Conservation (phyloP, 2,888 invertebrate species). For the Diogma glabrata region DNA sequence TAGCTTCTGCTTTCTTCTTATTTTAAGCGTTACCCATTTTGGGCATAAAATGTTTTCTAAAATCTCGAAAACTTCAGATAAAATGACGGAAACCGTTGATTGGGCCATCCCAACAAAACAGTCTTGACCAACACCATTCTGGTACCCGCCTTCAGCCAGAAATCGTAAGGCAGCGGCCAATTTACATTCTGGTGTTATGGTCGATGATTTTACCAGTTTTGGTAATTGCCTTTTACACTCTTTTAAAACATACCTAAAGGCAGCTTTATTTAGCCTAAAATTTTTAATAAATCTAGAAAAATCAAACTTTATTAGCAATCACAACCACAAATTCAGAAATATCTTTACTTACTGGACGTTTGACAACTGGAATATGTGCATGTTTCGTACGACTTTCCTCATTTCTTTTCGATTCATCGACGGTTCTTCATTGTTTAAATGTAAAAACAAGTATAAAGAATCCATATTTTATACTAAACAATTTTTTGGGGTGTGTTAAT, state of each 20-base stretch:
- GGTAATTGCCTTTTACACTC: background rate
- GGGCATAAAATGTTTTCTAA: slow-evolving; percentile 1
- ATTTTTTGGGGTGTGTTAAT: too few relatives aligned
- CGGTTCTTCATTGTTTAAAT: too few relatives aligned
- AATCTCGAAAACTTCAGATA: background rate
- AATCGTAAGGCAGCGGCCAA: background rate
- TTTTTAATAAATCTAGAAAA: too few relatives aligned
- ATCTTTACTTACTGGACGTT: too few relatives aligned
- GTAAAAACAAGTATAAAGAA: too few relatives aligned
- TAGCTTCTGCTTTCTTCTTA: slow-evolving; percentile 2
- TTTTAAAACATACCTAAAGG: background rate
- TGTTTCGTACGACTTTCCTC: too few relatives aligned
- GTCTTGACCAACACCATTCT: background rate
- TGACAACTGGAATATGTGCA: too few relatives aligned
- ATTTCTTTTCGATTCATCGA: too few relatives aligned
- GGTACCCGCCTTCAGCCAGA: background rate
- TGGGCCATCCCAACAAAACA: background rate
- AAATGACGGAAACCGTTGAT: background rate
- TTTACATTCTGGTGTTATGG: background rate
- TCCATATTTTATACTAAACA: too few relatives aligned
- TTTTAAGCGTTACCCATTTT: slow-evolving; percentile 3
- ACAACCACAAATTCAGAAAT: too few relatives aligned
- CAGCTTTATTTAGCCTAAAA: too few relatives aligned
- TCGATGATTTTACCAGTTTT: background rate
- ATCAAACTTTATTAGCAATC: too few relatives aligned